These are phyloP conservation scores for Melanaphis sacchari DNA, from an alignment of 1,140 invertebrate genomes.

Conservation along the genomic window DNA sequence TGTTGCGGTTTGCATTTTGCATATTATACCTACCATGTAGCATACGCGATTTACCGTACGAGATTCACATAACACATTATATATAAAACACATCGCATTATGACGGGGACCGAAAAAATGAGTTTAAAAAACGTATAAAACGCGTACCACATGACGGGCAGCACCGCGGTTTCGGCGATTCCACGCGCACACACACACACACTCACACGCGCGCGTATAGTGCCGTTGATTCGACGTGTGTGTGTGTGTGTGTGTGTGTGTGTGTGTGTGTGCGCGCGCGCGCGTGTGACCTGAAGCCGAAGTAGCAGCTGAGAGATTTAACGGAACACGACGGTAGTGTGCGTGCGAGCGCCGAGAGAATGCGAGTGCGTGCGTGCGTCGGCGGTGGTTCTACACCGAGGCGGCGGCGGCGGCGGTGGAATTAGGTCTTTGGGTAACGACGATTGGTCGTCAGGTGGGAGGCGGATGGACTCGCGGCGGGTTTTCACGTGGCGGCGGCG, in stretches of 20 bases:
- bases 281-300: slow-evolving; percentile 51
- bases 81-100: background rate
- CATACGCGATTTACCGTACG: background rate
- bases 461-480: slow-evolving; percentile 55
- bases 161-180: slow-evolving; percentile 11
- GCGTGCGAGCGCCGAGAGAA: background rate
- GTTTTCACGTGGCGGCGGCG: slow-evolving; percentile 55
- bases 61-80: background rate
- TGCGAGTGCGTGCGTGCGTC: background rate
- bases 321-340: slow-evolving; percentile 52
- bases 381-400: background rate
- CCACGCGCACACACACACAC: background rate
- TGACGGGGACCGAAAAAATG: background rate
- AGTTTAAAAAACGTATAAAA: slow-evolving; percentile 34
- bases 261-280: background rate
- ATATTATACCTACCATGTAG: no score
- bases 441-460: slow-evolving; percentile 42
- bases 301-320: slow-evolving; percentile 53
- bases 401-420: slow-evolving; percentile 22
- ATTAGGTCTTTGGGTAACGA: slow-evolving; percentile 56
- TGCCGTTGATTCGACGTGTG: slow-evolving; percentile 16
- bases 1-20: no score
- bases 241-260: background rate
- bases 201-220: background rate
- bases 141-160: background rate